Evolutionary conservation across 2,797 vertebrate genomes (phyloP).

Genomic region (Anguilla obscura): DNA sequence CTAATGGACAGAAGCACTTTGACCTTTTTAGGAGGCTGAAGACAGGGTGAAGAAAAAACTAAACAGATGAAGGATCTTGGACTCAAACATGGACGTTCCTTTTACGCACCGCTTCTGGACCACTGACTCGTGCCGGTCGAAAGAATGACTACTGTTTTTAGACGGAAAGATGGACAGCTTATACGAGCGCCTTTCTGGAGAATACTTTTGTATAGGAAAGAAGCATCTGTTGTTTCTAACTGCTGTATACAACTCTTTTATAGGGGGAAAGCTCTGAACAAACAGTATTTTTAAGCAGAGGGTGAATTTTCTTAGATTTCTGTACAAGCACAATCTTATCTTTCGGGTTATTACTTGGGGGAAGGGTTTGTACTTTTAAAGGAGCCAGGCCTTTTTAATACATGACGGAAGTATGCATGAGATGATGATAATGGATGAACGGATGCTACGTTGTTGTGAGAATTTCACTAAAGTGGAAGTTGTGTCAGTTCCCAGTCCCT

Average conservation of each 20-base stretch:
- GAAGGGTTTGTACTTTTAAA: conserved; percentile 5
- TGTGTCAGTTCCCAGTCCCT: neutral
- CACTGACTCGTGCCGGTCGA: neutral
- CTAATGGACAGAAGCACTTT: neutral
- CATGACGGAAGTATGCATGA: neutral
- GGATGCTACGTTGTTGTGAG: neutral
- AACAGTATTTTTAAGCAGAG: conserved; percentile 62
- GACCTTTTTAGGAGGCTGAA: neutral
- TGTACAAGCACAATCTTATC: conserved; percentile 15
- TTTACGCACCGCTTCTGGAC: neutral
- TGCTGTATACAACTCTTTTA: conserved; percentile 40
- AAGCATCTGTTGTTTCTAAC: conserved; percentile 42
- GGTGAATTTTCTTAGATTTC: conserved; percentile 46
- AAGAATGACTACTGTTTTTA: conserved; percentile 4
- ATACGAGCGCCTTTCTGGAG: conserved; percentile 36
- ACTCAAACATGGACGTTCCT: neutral
- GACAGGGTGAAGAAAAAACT: neutral
- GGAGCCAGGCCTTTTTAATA: neutral
- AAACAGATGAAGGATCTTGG: conserved; percentile 30
- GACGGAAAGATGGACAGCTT: conserved; percentile 14
- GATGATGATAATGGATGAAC: neutral
- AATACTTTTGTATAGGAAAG: conserved; percentile 41
- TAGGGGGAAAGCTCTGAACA: conserved; percentile 49
- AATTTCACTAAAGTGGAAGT: neutral
- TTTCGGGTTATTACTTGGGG: neutral